These are phyloP conservation scores for Balearica regulorum DNA, from an alignment of 2,797 vertebrate species.

Conservation along the genomic window DNA sequence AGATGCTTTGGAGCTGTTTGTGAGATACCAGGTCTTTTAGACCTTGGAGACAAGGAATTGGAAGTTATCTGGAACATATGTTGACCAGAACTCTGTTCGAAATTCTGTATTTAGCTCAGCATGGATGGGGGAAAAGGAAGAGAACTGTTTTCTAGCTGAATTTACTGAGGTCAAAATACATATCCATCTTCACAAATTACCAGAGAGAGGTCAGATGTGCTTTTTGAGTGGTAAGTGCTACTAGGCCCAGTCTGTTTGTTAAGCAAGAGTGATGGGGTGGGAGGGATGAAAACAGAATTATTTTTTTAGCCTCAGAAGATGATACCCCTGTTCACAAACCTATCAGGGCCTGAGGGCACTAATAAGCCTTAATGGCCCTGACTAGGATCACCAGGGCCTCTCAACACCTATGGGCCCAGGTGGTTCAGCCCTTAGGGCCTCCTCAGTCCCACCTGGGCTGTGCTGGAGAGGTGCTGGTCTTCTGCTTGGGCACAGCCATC, in stretches of 20 bases:
- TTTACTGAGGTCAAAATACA: neutral
- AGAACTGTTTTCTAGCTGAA: neutral
- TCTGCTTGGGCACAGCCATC: neutral
- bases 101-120: neutral
- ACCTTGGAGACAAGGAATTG: neutral
- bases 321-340: neutral
- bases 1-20: neutral
- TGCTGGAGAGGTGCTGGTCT: neutral
- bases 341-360: neutral
- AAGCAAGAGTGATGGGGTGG: neutral
- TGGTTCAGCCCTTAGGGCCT: neutral
- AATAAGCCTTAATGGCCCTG: neutral
- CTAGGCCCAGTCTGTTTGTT: neutral
- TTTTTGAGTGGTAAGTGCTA: neutral
- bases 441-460: neutral
- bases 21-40: neutral
- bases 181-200: neutral
- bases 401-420: too few relatives aligned
- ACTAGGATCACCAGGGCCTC: neutral
- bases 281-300: neutral
- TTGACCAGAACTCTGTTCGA: neutral
- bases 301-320: neutral
- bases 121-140: neutral
- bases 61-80: neutral
- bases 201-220: neutral